Percentiles rank a stretch among this genome's conserved stretches.
These are phyloP conservation scores for Hydrophis major DNA, from an alignment of 2,797 vertebrate genomes.

Conservation along the genomic window DNA sequence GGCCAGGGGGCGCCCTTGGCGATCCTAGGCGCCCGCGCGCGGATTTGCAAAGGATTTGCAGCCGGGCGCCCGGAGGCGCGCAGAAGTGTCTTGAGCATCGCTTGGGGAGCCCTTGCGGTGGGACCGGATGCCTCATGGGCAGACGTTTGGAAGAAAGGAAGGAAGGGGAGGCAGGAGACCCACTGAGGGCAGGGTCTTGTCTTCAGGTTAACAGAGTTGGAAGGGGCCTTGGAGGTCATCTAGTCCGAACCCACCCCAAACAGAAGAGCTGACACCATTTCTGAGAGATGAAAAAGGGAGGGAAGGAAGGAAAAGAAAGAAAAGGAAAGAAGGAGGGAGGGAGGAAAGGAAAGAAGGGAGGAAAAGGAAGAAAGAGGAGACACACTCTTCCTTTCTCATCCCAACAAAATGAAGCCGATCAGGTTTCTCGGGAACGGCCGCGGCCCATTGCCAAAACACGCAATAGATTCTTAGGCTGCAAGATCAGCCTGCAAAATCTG, in stretches of 20 bases:
- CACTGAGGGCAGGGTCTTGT: no score
- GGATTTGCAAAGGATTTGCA: background rate
- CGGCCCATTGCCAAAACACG: background rate
- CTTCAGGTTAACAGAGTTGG: no score
- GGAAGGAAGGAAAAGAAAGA: background rate
- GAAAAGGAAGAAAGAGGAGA: background rate
- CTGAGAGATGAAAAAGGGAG: background rate
- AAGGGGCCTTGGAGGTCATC: no score
- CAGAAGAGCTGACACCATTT: no score
- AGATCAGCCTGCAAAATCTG: background rate
- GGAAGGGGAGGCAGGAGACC: no score
- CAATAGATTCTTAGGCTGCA: background rate
- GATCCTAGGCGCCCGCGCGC: background rate
- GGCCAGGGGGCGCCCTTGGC: background rate
- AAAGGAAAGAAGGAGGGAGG: accelerated
- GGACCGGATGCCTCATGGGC: no score
- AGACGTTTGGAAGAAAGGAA: no score
- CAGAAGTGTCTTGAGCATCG: background rate
- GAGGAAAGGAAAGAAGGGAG: background rate
- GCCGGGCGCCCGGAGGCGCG: background rate
- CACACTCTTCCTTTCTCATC: background rate
- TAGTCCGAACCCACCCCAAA: no score
- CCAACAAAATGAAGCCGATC: background rate
- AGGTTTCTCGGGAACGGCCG: background rate
- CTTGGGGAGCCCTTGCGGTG: no score